Conservation (phyloP, 2,113 vertebrate species). For the Cynoglossus semilaevis region DNA sequence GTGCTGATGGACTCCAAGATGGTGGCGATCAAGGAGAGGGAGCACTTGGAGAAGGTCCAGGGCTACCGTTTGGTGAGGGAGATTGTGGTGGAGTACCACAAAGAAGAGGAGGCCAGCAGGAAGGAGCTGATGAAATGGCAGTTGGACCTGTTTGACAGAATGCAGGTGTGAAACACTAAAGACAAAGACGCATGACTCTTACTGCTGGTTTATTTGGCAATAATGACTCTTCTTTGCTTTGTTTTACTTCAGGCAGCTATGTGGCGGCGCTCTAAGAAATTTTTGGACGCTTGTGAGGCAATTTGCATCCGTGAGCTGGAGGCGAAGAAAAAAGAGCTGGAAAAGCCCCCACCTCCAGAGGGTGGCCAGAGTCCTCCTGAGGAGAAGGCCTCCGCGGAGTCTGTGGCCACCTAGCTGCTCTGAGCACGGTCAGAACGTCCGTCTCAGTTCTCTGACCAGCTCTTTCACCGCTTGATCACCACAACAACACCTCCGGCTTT, state of each 20-base stretch:
- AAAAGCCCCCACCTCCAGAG: slow-evolving; percentile 66
- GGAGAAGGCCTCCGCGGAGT: slow-evolving; percentile 60
- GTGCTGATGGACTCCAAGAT: slow-evolving; percentile 68
- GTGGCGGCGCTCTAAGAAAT: slow-evolving; percentile 48
- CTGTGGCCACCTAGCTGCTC: slow-evolving; percentile 14
- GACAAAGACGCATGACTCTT: neutral
- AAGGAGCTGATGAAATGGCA: slow-evolving; percentile 70
- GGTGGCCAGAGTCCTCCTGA: slow-evolving; percentile 42
- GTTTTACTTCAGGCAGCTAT: slow-evolving; percentile 41
- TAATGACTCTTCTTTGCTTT: slow-evolving; percentile 2
- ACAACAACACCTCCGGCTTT: neutral
- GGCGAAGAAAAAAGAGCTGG: slow-evolving; percentile 59
- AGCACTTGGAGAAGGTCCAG: slow-evolving; percentile 78
- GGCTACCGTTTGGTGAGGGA: slow-evolving; percentile 75
- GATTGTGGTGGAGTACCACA: slow-evolving; percentile 70
- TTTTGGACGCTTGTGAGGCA: slow-evolving; percentile 68
- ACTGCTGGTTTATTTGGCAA: neutral
- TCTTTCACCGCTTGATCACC: slow-evolving; percentile 20
- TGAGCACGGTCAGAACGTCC: slow-evolving; percentile 61
- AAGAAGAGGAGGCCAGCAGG: slow-evolving; percentile 65
- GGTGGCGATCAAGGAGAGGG: slow-evolving; percentile 70
- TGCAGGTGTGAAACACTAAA: slow-evolving; percentile 74
- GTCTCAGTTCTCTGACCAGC: slow-evolving; percentile 14
- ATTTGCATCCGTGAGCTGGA: slow-evolving; percentile 73
- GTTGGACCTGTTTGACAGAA: slow-evolving; percentile 74